Base-by-base conservation (phyloP, 2,888 invertebrate species). In the Drosophila lacicola region DNA sequence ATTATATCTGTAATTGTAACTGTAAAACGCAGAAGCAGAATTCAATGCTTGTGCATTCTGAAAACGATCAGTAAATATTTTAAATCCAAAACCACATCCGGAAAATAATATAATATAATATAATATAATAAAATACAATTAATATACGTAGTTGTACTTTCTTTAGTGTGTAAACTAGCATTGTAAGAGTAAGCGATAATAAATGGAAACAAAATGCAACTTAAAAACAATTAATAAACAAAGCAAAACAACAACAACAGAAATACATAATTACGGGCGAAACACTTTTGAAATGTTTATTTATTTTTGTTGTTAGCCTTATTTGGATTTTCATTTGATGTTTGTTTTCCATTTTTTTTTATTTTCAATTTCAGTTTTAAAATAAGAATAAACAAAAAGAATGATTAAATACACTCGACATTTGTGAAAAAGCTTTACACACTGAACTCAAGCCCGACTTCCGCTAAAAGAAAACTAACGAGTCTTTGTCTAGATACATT, bases 131-230 rank as follows among this genome's bases (percentile, higher is more conserved):
- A 79, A 70, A 70, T 81, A 82, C 71, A 69, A 75, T 71, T 68
- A 78, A 71, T 79, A 55, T 72, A 63, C 45, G 74, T 88, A 83
- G 83, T 73, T 79, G 84, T 85, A 85, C 80, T 79, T 85, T 88
- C 86, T 78, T 74, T 85, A 88, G 89, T 34, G 33, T 75, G 74
- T 88, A 87, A 85, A 47, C 49, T 82, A 87, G 82, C 42, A 36
- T 45, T 44, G 39, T 82, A 87, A 82, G 81, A 66, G 84, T 78
- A 78, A 87, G 73, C 87, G 82, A 82, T 82, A 82, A 82, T 82
- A 82, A 82, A 86, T 87, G 82, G 70, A 82, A 86, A 82, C 78
- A 70, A 87, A 88, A 83, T 87, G 85, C 83, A 83, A 82, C 85
- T 79, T 77, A 82, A 85, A 87, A 80, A 72, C 44, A 66, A 70